These are phyloP conservation scores for Callipepla squamata DNA, from an alignment of 2,113 vertebrate genomes.

Conservation along the genomic window DNA sequence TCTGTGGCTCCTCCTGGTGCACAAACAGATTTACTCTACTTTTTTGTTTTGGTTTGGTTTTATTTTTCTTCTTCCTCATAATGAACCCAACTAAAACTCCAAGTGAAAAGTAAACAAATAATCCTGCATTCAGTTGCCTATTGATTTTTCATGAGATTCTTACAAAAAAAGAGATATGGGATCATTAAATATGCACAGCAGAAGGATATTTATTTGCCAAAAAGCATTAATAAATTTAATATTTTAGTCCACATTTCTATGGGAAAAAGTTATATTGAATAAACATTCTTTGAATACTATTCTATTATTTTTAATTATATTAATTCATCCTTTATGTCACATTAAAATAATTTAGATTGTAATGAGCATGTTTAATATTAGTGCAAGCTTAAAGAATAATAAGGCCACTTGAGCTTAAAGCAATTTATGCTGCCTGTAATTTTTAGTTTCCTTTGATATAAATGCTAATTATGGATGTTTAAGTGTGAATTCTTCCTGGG, in stretches of 20 bases:
- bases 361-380: conserved; percentile 50
- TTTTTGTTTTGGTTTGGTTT: neutral
- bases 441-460: conserved; percentile 31
- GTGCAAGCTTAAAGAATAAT: conserved; percentile 8
- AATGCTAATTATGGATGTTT: conserved; percentile 45
- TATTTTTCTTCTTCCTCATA: neutral
- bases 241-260: conserved; percentile 45
- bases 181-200: conserved; percentile 30
- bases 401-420: conserved; percentile 14
- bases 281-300: conserved; percentile 55
- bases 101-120: conserved; percentile 15
- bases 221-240: conserved; percentile 53
- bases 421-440: conserved; percentile 35
- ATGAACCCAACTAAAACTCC: neutral
- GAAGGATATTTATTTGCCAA: conserved; percentile 32
- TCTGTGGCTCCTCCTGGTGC: conserved; percentile 23
- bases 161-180: neutral
- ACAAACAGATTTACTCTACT: neutral
- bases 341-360: conserved; percentile 62
- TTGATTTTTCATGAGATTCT: conserved; percentile 8
- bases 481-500: conserved; percentile 25
- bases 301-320: conserved; percentile 66
- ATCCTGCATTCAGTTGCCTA: neutral
- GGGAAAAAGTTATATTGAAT: conserved; percentile 51
- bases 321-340: conserved; percentile 63